These are phyloP conservation scores for Paratilapia polleni DNA, from an alignment of 2,113 vertebrate species.

Conservation along the genomic window DNA sequence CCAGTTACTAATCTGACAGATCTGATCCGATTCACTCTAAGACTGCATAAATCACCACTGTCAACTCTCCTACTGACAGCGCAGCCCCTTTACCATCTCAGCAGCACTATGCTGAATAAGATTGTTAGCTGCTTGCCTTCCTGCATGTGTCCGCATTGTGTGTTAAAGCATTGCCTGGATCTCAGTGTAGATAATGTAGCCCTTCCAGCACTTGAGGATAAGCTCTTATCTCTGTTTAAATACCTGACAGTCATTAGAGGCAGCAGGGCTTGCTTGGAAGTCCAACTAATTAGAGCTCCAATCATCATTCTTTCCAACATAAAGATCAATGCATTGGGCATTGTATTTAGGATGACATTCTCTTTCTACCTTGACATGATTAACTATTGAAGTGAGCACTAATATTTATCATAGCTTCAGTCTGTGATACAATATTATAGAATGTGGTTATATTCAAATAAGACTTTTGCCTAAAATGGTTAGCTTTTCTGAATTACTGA, in stretches of 20 bases:
- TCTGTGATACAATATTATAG: too few species aligned
- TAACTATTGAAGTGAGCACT: background rate
- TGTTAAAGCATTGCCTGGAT: slow-evolving; percentile 40
- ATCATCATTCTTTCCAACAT: slow-evolving; percentile 14
- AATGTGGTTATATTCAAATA: background rate
- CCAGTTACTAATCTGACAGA: background rate
- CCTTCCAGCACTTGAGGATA: slow-evolving; percentile 56
- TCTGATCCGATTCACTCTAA: background rate
- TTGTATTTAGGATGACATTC: slow-evolving; percentile 5
- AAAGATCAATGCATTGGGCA: slow-evolving; percentile 5
- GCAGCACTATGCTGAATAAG: slow-evolving; percentile 5
- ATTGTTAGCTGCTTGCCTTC: slow-evolving; percentile 4
- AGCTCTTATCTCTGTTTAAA: slow-evolving; percentile 65
- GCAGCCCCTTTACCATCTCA: background rate
- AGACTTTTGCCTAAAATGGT: background rate
- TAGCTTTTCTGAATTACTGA: background rate
- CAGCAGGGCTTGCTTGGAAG: slow-evolving; percentile 36
- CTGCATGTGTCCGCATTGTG: slow-evolving; percentile 20
- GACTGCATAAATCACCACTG: background rate
- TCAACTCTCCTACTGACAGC: background rate
- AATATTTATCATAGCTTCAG: background rate
- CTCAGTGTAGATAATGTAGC: slow-evolving; percentile 51
- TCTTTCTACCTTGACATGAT: background rate
- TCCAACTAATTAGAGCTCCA: slow-evolving; percentile 63
- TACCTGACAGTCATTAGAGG: slow-evolving; percentile 67